phyloP scores from a whole-genome alignment of 2,888 invertebrate species.

The Lampropteryx suffumata region DNA sequence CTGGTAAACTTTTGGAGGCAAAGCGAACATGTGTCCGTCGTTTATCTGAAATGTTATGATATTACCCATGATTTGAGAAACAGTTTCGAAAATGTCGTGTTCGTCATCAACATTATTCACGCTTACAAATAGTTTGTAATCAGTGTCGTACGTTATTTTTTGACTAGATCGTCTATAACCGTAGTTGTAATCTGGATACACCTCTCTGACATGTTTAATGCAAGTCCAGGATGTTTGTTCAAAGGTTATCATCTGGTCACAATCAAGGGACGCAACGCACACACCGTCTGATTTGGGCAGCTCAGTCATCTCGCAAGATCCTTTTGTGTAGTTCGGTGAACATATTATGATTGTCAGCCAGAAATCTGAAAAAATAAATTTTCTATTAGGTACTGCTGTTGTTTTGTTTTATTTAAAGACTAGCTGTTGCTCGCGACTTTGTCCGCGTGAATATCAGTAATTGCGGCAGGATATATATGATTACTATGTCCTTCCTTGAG shows the following conservation, averaged over 20 bases:
- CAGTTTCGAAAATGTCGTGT: constrained; percentile 12
- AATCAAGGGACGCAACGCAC: constrained; percentile 7
- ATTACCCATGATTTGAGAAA: not conserved
- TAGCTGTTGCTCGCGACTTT: too few species aligned
- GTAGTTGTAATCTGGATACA: not conserved
- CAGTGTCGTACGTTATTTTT: not conserved
- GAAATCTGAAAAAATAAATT: constrained; percentile 12
- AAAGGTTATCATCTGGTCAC: constrained; percentile 1
- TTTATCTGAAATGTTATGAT: constrained; percentile 8
- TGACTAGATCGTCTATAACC: not conserved
- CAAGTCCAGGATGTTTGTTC: constrained; percentile 2
- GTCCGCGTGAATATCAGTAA: too few species aligned
- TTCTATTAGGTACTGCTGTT: too few species aligned
- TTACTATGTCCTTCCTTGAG: too few species aligned
- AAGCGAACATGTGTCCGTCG: not conserved
- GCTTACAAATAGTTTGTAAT: constrained; percentile 4
- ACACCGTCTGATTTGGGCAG: not conserved
- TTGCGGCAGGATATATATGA: too few species aligned
- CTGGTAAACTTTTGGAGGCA: constrained; percentile 10
- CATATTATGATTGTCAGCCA: not conserved
- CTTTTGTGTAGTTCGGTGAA: not conserved
- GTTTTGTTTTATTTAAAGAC: too few species aligned
- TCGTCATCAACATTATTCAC: constrained; percentile 8
- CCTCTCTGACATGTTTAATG: not conserved
- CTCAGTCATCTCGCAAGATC: not conserved